These are phyloP conservation scores for Chlorodrepanis virens DNA, from an alignment of 2,113 vertebrate genomes.

Conservation along the genomic window DNA sequence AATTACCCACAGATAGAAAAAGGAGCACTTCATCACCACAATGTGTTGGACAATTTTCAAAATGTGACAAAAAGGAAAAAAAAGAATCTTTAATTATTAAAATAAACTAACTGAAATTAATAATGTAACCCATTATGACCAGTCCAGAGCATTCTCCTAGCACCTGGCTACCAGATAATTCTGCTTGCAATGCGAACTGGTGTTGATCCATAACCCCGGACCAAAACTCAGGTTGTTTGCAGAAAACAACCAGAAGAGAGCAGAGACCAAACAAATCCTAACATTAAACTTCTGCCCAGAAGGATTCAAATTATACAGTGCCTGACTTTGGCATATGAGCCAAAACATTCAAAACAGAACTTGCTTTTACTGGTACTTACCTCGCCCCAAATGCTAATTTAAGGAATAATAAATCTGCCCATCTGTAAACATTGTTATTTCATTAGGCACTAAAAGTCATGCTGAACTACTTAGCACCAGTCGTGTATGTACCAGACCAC, in stretches of 20 bases:
- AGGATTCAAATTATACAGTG: not conserved
- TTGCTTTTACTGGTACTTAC: not conserved
- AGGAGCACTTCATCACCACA: not conserved
- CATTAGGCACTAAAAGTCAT: not conserved
- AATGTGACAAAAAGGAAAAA: not conserved
- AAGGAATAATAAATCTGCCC: not conserved
- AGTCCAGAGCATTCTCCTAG: not conserved
- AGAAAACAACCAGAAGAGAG: not conserved
- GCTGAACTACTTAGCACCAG: not conserved
- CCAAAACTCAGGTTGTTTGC: not conserved
- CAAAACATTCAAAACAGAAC: not conserved
- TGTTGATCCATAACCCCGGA: not conserved
- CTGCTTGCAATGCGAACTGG: not conserved
- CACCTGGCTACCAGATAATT: not conserved
- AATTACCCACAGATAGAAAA: not conserved
- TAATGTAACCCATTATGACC: not conserved
- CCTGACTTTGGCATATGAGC: not conserved
- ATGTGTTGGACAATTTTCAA: not conserved
- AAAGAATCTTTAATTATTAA: not conserved
- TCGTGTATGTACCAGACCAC: rapidly evolving
- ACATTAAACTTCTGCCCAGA: not conserved
- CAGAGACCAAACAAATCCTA: not conserved
- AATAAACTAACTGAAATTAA: not conserved
- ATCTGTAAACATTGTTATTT: not conserved
- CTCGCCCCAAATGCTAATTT: not conserved